phyloP scores from a whole-genome alignment of 1,140 invertebrate species.

The Achroia grisella region DNA sequence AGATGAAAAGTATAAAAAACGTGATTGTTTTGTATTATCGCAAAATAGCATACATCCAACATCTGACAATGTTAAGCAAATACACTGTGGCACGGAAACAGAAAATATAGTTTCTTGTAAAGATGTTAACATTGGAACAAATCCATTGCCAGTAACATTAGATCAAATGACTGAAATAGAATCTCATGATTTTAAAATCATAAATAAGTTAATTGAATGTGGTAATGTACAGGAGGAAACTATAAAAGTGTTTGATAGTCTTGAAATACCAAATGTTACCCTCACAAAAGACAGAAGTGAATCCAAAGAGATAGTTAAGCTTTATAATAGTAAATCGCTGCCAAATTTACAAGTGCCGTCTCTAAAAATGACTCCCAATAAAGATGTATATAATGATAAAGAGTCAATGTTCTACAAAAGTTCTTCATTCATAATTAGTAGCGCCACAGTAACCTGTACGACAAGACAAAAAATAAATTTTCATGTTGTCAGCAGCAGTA shows the following conservation, averaged over 20 bases:
- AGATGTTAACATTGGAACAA: constrained; percentile 29
- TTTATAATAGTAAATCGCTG: constrained; percentile 30
- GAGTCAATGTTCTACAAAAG: constrained; percentile 26
- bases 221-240: constrained; percentile 13
- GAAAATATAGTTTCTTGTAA: constrained; percentile 13
- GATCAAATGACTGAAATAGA: constrained; percentile 24
- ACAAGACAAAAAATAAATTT: constrained; percentile 58
- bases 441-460: constrained; percentile 56
- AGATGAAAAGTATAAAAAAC: constrained; percentile 26
- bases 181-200: constrained; percentile 4
- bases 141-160: constrained; percentile 18
- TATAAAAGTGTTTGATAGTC: constrained; percentile 49
- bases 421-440: constrained; percentile 48
- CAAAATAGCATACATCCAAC: constrained; percentile 8
- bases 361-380: constrained; percentile 19
- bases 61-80: constrained; percentile 9
- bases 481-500: constrained; percentile 41
- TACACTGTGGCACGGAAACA: constrained; percentile 19
- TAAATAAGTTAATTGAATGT: constrained; percentile 16
- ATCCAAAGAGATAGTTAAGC: constrained; percentile 29
- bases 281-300: constrained; percentile 46
- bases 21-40: not conserved
- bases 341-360: constrained; percentile 34
- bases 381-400: constrained; percentile 19
- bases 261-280: constrained; percentile 59